Base-by-base conservation (phyloP, 2,797 vertebrate genomes). In the Pempheris klunzingeri region DNA sequence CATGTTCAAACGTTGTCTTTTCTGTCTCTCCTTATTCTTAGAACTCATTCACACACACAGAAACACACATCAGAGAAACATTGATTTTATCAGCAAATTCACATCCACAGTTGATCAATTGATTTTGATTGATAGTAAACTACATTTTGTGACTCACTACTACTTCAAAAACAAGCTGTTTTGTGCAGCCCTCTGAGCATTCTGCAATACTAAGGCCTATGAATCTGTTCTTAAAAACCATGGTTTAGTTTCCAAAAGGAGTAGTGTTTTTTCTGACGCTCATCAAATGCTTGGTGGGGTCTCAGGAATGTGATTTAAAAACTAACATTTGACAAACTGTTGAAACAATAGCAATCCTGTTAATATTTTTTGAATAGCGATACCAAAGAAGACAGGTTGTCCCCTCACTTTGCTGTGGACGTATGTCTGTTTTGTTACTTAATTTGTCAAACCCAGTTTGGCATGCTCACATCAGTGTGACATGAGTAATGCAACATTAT, bases 1-100 rank as follows among this genome's bases (percentile, higher is more conserved):
- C 53, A 43, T 58, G 71, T 72, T 78, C 18, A 82, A 53, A 81
- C 46, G 34, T 18, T 68, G 50, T 50, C 36, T 79, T 63, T 44
- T 75, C 50, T 34, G 6, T 44, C 63, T 65, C 41, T 41, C n/a
- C 20, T 59, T 64, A 39, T 41, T 53, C 49, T 80, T 22, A 38
- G 2, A 72, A 59, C 28, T 47, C 39, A 57, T 47, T 49, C 28
- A 68, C 46, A 74, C 24, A 43, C 20, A 43, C 47, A 52, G 20
- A 82, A 28, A 62, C 10, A 41, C 14, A 61, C 49, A 20, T 76
- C 15, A 15, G 1, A 44, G 5, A 46, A 46, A 66, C 36, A 38
- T 0, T 17, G 5, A 4, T 50, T 64, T 61, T 32, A 64, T 4
- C 17, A 28, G 58, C 39, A 32, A 26, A 20, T 20, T 1, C 54